Conservation (phyloP, 2,113 vertebrate species). For the Forbesichthys papilliferus region DNA sequence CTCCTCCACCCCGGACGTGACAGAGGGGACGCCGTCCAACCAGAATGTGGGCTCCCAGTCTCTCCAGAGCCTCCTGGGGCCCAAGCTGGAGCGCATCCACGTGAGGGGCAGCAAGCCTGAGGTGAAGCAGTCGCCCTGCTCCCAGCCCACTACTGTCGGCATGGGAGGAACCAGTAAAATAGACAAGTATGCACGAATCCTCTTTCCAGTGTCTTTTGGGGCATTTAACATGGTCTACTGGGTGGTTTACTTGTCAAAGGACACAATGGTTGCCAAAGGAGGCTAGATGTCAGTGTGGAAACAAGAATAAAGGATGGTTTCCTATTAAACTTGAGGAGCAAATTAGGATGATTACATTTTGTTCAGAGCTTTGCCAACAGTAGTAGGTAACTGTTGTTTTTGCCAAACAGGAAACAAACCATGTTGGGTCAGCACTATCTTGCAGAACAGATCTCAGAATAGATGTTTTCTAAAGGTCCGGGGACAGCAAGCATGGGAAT, state of each 20-base stretch:
- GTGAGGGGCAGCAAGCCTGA: conserved; percentile 80
- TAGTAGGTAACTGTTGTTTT: conserved; percentile 34
- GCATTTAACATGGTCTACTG: conserved; percentile 99
- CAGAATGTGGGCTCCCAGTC: conserved; percentile 74
- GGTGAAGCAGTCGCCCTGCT: conserved; percentile 74
- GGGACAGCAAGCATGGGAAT: conserved; percentile 53
- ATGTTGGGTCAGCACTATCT: conserved; percentile 32
- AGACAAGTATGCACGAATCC: conserved; percentile 97
- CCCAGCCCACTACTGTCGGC: conserved; percentile 77
- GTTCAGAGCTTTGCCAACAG: conserved; percentile 30
- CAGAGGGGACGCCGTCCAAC: conserved; percentile 71
- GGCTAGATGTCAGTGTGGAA: conserved; percentile 68
- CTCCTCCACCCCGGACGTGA: conserved; percentile 79
- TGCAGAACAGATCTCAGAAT: conserved; percentile 30
- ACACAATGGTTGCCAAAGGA: conserved; percentile 89
- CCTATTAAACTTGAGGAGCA: conserved; percentile 14
- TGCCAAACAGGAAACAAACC: conserved; percentile 36
- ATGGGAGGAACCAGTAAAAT: conserved; percentile 95
- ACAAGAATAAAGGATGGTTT: conserved; percentile 8
- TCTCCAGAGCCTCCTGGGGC: conserved; percentile 83
- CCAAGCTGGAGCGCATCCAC: conserved; percentile 88
- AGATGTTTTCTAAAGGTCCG: conserved; percentile 36
- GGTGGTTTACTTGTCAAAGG: conserved; percentile 99
- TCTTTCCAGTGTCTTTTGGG: conserved; percentile 96
- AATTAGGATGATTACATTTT: conserved; percentile 37